Percentiles rank a stretch among this genome's conserved stretches.
Evolutionary conservation across 2,113 vertebrate genomes (phyloP).

Genomic region (Caranx ignobilis): DNA sequence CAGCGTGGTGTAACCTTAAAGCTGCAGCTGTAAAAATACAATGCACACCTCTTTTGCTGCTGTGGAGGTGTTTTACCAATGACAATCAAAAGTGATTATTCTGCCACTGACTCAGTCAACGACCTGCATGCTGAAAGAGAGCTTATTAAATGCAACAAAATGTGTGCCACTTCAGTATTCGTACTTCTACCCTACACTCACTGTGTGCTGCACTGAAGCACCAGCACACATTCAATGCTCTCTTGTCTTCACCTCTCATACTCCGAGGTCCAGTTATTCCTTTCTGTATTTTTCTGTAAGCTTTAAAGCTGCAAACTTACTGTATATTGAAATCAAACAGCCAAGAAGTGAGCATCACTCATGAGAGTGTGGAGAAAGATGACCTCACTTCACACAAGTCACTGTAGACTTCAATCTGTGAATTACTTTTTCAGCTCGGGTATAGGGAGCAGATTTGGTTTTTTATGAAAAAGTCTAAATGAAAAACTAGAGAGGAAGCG

Average conservation of each 20-base stretch:
- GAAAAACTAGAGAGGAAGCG: constrained; percentile 3
- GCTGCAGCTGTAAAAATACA: neutral
- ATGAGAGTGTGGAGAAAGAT: constrained; percentile 17
- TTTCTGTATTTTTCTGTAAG: constrained; percentile 21
- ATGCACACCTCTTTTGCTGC: constrained; percentile 1
- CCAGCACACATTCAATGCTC: constrained; percentile 10
- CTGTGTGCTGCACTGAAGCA: neutral
- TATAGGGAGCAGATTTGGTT: neutral
- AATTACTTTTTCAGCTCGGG: neutral
- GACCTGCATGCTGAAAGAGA: constrained; percentile 16
- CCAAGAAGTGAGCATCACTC: neutral
- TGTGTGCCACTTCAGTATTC: constrained; percentile 14
- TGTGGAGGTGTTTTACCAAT: neutral
- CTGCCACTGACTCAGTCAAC: neutral
- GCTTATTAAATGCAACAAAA: constrained; percentile 31
- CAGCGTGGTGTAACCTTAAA: neutral
- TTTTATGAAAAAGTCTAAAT: constrained; percentile 5
- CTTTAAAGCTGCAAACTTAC: constrained; percentile 34
- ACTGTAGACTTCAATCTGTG: constrained; percentile 54
- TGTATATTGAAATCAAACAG: constrained; percentile 44
- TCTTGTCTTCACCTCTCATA: constrained; percentile 15
- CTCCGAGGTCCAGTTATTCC: constrained; percentile 11
- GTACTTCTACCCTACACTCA: neutral
- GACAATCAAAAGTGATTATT: constrained; percentile 19
- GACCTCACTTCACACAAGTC: constrained; percentile 23